A percentile compares a stretch with the other conserved stretches of the same genome.
Conservation (phyloP, 2,797 vertebrate genomes). For the Lepus oiostolus region DNA sequence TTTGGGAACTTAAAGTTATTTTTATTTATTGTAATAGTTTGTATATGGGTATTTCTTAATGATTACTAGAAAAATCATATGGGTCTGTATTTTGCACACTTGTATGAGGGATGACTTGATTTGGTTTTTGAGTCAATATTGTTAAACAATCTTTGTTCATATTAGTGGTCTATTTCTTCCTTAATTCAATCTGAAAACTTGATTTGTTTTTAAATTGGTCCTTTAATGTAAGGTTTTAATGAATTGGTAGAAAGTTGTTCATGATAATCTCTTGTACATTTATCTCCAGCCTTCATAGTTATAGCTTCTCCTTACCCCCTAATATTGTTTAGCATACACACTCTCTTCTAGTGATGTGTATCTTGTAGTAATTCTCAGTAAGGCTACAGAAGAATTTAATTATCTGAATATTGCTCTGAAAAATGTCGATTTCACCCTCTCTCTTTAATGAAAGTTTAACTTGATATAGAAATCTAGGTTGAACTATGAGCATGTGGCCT, state of each 20-base stretch:
- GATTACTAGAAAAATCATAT: background rate
- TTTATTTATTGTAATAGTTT: slow-evolving; percentile 35
- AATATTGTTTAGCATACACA: background rate
- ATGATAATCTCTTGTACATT: slow-evolving; percentile 1
- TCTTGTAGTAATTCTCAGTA: slow-evolving; percentile 29
- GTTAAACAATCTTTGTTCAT: background rate
- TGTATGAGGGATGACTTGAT: slow-evolving; percentile 26
- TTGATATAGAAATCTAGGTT: background rate
- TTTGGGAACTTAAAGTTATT: background rate
- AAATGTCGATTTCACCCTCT: slow-evolving; percentile 13
- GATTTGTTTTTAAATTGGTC: background rate
- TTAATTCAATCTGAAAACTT: slow-evolving; percentile 27
- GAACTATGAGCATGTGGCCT: too few species aligned
- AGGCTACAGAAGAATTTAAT: background rate
- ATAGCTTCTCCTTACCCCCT: background rate
- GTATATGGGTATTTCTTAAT: background rate
- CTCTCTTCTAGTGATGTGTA: background rate
- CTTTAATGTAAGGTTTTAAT: slow-evolving; percentile 56
- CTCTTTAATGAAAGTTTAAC: background rate
- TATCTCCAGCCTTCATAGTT: background rate
- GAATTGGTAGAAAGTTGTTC: background rate
- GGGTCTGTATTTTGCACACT: background rate
- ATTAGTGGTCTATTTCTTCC: slow-evolving; percentile 9
- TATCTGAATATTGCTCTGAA: slow-evolving; percentile 4
- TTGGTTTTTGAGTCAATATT: background rate